Evolutionary conservation across 2,113 vertebrate genomes (phyloP).

Genomic region (Guaruba guarouba): DNA sequence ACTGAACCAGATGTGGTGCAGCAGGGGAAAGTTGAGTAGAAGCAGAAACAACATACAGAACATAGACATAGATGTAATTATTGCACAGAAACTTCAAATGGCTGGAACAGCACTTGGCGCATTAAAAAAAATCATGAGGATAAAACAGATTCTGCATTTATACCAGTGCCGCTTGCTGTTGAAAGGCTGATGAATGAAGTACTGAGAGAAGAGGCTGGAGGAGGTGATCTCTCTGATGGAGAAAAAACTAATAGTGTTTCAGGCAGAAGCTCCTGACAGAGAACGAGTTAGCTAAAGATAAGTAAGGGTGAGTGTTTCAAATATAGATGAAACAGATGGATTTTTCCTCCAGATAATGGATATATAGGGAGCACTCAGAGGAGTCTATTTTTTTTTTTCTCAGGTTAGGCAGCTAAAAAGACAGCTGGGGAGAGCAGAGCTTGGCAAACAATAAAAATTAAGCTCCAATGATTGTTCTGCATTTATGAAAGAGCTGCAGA

Average conservation of each 20-base stretch:
- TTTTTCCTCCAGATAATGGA: conserved; percentile 23
- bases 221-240: not conserved
- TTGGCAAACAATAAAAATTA: conserved; percentile 3
- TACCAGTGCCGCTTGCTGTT: not conserved
- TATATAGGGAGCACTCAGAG: not conserved
- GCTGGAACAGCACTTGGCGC: not conserved
- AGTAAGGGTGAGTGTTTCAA: conserved; percentile 39
- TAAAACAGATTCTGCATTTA: not conserved
- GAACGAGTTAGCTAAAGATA: conserved; percentile 12
- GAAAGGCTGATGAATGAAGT: conserved; percentile 52
- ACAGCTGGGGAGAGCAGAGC: not conserved
- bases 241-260: not conserved
- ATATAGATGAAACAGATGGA: conserved; percentile 52
- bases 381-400: not conserved
- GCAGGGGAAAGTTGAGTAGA: not conserved
- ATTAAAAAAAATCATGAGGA: not conserved
- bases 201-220: conserved; percentile 16
- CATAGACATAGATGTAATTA: not conserved
- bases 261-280: conserved; percentile 29
- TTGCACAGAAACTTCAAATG: not conserved
- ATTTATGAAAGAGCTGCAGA: not conserved
- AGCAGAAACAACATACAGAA: not conserved
- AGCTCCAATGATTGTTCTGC: not conserved
- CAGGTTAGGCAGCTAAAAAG: not conserved
- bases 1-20: not conserved